A percentile compares a stretch with the other conserved stretches of the same genome.
Evolutionary conservation across 2,113 vertebrate genomes (phyloP).

Genomic region (Chaetodon trifascialis): DNA sequence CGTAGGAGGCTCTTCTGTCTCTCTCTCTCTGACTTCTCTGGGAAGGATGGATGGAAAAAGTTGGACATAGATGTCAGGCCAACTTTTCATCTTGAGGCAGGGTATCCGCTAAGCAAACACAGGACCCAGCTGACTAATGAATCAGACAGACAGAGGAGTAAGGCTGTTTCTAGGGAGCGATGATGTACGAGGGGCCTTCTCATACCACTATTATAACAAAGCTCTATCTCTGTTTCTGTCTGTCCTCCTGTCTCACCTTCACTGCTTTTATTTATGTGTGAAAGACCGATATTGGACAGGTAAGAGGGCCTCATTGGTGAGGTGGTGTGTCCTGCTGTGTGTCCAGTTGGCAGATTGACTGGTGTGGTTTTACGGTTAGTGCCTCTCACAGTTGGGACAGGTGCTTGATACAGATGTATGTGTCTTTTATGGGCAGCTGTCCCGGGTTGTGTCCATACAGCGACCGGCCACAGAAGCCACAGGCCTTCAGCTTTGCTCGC

Average conservation of each 20-base stretch:
- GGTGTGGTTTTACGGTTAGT: slow-evolving; percentile 61
- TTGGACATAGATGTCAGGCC: slow-evolving; percentile 73
- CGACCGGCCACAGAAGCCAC: slow-evolving; percentile 74
- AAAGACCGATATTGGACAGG: slow-evolving; percentile 12
- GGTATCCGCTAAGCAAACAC: slow-evolving; percentile 78
- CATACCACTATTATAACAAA: slow-evolving; percentile 22
- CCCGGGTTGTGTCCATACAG: slow-evolving; percentile 68
- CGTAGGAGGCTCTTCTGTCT: slow-evolving; percentile 68
- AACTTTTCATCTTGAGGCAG: slow-evolving; percentile 76
- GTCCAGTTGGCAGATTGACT: slow-evolving; percentile 47
- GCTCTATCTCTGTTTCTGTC: slow-evolving; percentile 6
- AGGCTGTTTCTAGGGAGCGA: slow-evolving; percentile 49
- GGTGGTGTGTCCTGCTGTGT: slow-evolving; percentile 31
- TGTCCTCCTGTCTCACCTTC: neutral
- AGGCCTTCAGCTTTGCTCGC: slow-evolving; percentile 63
- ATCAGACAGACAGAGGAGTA: slow-evolving; percentile 66
- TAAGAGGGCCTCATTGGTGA: neutral
- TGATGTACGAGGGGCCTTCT: slow-evolving; percentile 53
- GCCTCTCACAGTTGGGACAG: slow-evolving; percentile 68
- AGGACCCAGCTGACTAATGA: slow-evolving; percentile 71
- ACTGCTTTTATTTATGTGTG: slow-evolving; percentile 21
- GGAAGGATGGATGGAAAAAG: slow-evolving; percentile 77
- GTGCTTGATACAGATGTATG: slow-evolving; percentile 70
- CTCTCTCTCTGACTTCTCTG: slow-evolving; percentile 56
- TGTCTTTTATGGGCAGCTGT: slow-evolving; percentile 73